Evolutionary conservation across 2,113 vertebrate species (phyloP).

Genomic region (Thamnophis sirtalis): DNA sequence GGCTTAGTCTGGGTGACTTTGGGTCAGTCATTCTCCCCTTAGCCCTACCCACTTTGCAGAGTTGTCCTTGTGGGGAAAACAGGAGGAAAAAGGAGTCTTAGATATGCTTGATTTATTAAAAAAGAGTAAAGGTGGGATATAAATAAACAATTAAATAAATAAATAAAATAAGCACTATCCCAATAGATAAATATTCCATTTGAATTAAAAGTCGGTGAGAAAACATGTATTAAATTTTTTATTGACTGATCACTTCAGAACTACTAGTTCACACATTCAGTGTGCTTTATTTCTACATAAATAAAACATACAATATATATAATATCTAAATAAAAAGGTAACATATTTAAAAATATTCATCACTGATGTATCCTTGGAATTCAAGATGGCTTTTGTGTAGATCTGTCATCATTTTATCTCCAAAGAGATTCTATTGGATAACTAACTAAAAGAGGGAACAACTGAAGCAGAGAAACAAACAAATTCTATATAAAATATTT

Average conservation of each 20-base stretch:
- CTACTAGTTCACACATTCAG: not conserved
- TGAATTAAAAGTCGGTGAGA: not conserved
- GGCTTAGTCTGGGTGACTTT: not conserved
- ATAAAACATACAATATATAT: not conserved
- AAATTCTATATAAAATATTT: not conserved
- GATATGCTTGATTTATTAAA: not conserved
- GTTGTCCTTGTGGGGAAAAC: not conserved
- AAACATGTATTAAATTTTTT: not conserved
- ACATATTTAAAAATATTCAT: not conserved
- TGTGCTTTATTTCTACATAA: not conserved
- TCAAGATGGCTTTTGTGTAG: not conserved
- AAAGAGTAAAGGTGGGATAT: too few relatives aligned
- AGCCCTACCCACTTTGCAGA: not conserved
- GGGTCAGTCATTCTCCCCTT: not conserved
- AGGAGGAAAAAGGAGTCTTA: not conserved
- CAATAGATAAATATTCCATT: not conserved
- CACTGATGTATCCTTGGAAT: not conserved
- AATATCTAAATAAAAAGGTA: not conserved
- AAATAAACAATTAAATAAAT: not conserved
- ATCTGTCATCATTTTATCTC: not conserved
- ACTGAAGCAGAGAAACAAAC: not conserved
- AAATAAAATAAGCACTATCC: not conserved
- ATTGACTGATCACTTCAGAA: not conserved
- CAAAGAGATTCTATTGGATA: not conserved
- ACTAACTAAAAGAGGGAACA: not conserved